Base-by-base conservation (phyloP, 2,888 invertebrate species). In the Campoletis raptor region DNA sequence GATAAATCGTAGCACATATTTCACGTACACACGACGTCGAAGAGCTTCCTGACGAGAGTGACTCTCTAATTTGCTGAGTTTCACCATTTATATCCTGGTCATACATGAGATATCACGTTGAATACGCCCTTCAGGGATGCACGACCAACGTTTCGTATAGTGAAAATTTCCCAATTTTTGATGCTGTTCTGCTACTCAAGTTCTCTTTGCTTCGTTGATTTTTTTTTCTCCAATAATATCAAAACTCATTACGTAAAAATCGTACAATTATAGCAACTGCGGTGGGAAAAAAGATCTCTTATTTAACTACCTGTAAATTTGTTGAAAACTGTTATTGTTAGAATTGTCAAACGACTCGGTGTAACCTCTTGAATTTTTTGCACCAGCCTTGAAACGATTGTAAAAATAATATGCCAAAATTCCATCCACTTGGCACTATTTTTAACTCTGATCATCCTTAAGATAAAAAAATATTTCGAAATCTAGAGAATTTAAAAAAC, bases 31-130 rank as follows among this genome's bases (percentile, higher is more conserved):
- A 48, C 78, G 69, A 83, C 81, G 84, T 83, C 18, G 61, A 42
- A 74, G 82, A 48, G 64, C 82, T 74, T 69, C 77, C 70, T 81
- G 80, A 73, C 88, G 86, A 91, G 87, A 91, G 89, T 92, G 91
- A 72, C 90, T 91, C 92, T 90, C 91, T 85, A 90, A 86, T 90
- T 88, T 88, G 69, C 72, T 45, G 88, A 92, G 92, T 92, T 92
- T 92, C 92, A 91, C 92, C 90, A 90, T 92, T 92, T 92, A 92
- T 92, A 90, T 90, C 88, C 87, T 76, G 73, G 91, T 91, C 91
- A 91, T 90, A 90, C 92, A 86, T 89, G 89, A 87, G 79, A 73
- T 88, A 84, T 83, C 84, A 88, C 87, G 52, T 24, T 73, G 79
- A 64, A 36, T 79, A 79, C 64, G 83, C 69, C 79, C 79, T 79